A percentile compares a stretch with the other conserved stretches of the same genome.
Evolutionary conservation across 1,140 invertebrate species (phyloP).

Genomic region (Tetraneura akinire): DNA sequence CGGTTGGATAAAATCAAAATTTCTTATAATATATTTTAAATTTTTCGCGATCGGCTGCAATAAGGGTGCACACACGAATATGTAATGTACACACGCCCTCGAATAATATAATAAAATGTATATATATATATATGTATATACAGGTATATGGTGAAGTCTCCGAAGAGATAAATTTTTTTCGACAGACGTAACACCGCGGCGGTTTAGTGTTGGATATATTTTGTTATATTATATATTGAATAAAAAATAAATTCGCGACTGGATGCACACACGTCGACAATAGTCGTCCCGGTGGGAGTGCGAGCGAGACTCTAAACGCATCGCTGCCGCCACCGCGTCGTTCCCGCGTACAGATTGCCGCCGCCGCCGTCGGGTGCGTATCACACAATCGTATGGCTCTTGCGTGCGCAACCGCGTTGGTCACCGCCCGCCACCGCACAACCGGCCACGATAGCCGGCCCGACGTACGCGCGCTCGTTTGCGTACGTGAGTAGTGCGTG

Average conservation of each 20-base stretch:
- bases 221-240: neutral
- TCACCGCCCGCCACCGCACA: neutral
- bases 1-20: no score
- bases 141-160: no score
- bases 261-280: constrained; percentile 1
- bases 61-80: no score
- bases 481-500: neutral
- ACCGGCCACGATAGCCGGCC: neutral
- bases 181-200: no score
- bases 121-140: no score
- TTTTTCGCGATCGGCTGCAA: no score
- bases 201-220: no score
- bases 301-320: constrained; percentile 32
- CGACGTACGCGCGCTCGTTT: neutral
- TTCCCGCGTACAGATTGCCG: neutral
- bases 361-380: neutral
- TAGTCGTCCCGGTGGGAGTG: constrained; percentile 46
- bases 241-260: neutral
- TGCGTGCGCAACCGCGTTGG: neutral
- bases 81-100: no score
- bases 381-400: neutral
- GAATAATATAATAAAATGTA: no score
- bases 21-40: no score
- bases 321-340: neutral
- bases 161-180: no score